phyloP scores from a whole-genome alignment of 2,888 invertebrate genomes.

The Monoplex corrugatus region DNA sequence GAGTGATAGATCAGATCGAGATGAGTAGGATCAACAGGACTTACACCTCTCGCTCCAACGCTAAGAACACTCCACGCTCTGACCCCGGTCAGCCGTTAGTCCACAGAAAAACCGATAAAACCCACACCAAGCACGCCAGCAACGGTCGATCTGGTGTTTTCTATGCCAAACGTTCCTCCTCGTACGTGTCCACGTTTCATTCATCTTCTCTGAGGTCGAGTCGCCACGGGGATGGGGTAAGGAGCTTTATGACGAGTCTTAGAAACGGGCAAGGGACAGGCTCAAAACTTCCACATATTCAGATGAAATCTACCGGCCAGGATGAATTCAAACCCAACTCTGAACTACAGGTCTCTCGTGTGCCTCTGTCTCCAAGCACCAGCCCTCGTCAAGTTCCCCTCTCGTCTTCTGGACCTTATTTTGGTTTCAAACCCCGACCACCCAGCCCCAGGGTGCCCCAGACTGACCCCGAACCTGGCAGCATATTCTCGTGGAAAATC shows the following conservation, averaged over 20 bases:
- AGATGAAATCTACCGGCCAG: neutral
- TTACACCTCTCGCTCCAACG: neutral
- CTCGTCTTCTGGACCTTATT: neutral
- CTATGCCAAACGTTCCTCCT: no score
- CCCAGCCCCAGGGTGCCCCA: neutral
- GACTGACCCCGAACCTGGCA: neutral
- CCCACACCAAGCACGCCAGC: no score
- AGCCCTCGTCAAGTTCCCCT: neutral
- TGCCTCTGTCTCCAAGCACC: neutral
- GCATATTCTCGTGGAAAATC: constrained; percentile 26
- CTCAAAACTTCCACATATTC: neutral
- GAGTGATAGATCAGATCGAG: constrained; percentile 21
- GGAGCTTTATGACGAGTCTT: neutral
- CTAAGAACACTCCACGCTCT: no score
- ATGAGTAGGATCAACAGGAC: neutral
- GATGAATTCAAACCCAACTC: neutral
- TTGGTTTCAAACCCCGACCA: constrained; percentile 2
- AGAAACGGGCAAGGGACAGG: neutral
- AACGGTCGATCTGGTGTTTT: no score
- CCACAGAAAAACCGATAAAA: no score
- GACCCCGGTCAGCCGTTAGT: no score
- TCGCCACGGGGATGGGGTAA: neutral
- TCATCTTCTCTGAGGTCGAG: no score
- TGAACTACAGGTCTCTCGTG: neutral
- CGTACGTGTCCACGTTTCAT: no score